Conservation (phyloP, 2,888 invertebrate genomes). For the Mimumesa dahlbomi region DNA sequence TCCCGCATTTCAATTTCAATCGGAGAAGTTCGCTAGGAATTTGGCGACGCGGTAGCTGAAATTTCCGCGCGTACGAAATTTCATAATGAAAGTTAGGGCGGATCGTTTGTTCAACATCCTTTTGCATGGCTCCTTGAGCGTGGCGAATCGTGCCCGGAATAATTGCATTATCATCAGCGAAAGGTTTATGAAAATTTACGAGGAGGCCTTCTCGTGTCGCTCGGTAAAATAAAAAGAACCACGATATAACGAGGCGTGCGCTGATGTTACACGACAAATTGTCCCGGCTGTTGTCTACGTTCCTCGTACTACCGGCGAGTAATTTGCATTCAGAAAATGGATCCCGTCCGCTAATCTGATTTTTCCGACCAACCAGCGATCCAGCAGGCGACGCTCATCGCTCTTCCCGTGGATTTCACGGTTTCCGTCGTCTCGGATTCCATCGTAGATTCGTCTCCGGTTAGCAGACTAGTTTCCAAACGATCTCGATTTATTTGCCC, state of each 20-base stretch:
- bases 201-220: slow-evolving; percentile 23
- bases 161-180: slow-evolving; percentile 70
- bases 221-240: too few species aligned
- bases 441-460: too few species aligned
- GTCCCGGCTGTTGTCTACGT: slow-evolving; percentile 35
- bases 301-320: slow-evolving; percentile 33
- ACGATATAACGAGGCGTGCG: slow-evolving; percentile 47
- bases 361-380: slow-evolving; percentile 48
- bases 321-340: slow-evolving; percentile 68
- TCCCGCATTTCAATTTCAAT: too few species aligned
- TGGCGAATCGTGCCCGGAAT: slow-evolving; percentile 62
- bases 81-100: slow-evolving; percentile 36
- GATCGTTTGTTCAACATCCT: slow-evolving; percentile 54
- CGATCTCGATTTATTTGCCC: too few species aligned
- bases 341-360: slow-evolving; percentile 54
- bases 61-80: slow-evolving; percentile 26
- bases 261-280: slow-evolving; percentile 59
- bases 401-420: slow-evolving; percentile 13
- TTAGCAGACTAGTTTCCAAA: too few species aligned
- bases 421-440: too few species aligned
- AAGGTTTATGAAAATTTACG: slow-evolving; percentile 69
- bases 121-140: slow-evolving; percentile 31
- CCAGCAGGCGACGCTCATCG: slow-evolving; percentile 59
- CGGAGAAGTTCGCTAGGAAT: too few species aligned
- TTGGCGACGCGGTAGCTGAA: background rate